Conservation (phyloP, 2,113 vertebrate species). For the Callospermophilus lateralis region DNA sequence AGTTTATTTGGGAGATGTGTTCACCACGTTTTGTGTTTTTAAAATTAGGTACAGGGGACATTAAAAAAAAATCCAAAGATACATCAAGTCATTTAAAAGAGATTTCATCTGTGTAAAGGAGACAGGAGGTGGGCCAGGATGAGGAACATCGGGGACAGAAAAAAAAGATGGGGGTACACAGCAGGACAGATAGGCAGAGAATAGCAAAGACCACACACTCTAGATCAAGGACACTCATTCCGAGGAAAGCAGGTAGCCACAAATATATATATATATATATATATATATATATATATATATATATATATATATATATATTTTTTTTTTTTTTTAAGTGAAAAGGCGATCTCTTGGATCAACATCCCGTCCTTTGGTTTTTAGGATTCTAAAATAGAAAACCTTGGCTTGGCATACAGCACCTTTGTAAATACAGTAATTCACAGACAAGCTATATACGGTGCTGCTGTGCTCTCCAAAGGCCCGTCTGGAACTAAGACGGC, state of each 20-base stretch:
- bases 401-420: background rate
- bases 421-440: background rate
- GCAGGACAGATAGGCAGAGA: background rate
- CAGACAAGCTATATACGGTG: background rate
- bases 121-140: too few relatives aligned
- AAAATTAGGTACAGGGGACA: constrained; percentile 1
- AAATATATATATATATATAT: too few relatives aligned
- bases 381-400: constrained; percentile 4
- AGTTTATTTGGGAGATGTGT: constrained; percentile 62
- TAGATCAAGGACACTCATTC: background rate
- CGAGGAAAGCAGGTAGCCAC: background rate
- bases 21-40: constrained; percentile 41
- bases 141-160: background rate
- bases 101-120: background rate
- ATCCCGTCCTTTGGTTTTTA: background rate
- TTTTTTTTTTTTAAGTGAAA: background rate
- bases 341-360: background rate
- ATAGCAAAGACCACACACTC: fast-evolving
- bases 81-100: background rate
- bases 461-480: background rate
- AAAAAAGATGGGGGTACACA: background rate
- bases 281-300: too few relatives aligned
- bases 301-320: too few relatives aligned
- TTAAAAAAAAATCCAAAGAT: background rate
- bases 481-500: background rate